phyloP scores from a whole-genome alignment of 2,797 vertebrate species.

The Crenuchus spilurus region DNA sequence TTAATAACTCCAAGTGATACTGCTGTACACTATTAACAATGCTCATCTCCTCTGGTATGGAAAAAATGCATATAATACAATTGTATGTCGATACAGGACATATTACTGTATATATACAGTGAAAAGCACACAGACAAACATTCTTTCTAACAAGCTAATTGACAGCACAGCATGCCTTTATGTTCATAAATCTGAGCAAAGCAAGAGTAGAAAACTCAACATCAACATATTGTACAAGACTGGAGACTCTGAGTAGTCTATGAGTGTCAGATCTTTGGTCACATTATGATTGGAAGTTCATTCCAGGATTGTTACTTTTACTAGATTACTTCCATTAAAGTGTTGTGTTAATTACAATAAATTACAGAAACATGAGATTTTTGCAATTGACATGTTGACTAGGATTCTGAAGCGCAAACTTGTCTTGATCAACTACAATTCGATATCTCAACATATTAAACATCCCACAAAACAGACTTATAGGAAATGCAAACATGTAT shows the following conservation, averaged over 20 bases:
- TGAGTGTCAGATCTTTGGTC: neutral
- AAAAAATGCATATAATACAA: slow-evolving; percentile 19
- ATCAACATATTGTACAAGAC: neutral
- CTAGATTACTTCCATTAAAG: too few species aligned
- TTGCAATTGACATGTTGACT: neutral
- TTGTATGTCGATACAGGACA: slow-evolving; percentile 4
- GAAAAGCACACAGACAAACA: neutral
- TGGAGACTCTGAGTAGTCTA: neutral
- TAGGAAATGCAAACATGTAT: neutral
- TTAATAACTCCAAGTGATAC: slow-evolving; percentile 27
- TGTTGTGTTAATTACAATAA: too few species aligned
- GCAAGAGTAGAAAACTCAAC: slow-evolving; percentile 20
- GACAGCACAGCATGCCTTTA: neutral
- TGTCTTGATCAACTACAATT: neutral
- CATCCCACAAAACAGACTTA: neutral
- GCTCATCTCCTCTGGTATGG: neutral
- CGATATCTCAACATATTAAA: neutral
- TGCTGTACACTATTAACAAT: slow-evolving; percentile 32
- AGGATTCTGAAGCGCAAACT: too few species aligned
- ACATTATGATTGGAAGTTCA: neutral
- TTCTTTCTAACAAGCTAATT: neutral
- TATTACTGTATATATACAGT: neutral
- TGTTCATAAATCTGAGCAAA: slow-evolving; percentile 5
- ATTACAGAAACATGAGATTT: too few species aligned
- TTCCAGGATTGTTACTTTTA: neutral